Percentiles rank a stretch among this genome's conserved stretches.
Conservation (phyloP, 2,113 vertebrate genomes). For the Sapajus apella region DNA sequence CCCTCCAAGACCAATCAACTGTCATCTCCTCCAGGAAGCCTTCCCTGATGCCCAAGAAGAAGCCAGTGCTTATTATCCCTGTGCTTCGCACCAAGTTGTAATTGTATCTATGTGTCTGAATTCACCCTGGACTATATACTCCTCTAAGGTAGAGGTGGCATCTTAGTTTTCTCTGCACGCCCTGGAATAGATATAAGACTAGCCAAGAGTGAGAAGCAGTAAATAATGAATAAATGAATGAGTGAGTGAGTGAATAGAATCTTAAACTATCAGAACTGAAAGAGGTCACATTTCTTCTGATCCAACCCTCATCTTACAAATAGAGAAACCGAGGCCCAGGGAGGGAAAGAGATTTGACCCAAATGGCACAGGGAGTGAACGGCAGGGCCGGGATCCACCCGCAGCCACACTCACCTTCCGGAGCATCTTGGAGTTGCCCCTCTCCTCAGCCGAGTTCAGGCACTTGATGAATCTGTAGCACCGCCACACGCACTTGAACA, state of each 20-base stretch:
- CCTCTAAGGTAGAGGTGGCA: background rate
- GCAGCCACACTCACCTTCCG: conserved; percentile 77
- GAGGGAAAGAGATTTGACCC: background rate
- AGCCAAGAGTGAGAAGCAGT: background rate
- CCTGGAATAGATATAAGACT: background rate
- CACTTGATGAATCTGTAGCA: conserved; percentile 80
- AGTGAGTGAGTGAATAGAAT: background rate
- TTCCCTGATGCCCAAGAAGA: background rate
- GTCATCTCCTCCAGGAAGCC: background rate
- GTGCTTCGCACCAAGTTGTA: background rate
- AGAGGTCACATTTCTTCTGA: background rate
- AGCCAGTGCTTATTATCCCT: background rate
- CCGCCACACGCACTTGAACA: conserved; percentile 85
- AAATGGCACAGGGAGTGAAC: too few species aligned
- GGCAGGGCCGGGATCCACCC: background rate
- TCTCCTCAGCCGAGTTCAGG: conserved; percentile 51
- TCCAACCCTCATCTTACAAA: background rate
- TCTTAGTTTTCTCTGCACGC: background rate
- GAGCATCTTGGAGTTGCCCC: background rate
- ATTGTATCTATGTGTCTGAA: background rate
- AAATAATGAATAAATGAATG: background rate
- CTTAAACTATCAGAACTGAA: background rate
- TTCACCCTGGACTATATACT: background rate
- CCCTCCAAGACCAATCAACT: background rate
- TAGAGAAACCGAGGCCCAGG: background rate